Evolutionary conservation across 2,797 vertebrate species (phyloP).

Genomic region (Onychomys arenicola): DNA sequence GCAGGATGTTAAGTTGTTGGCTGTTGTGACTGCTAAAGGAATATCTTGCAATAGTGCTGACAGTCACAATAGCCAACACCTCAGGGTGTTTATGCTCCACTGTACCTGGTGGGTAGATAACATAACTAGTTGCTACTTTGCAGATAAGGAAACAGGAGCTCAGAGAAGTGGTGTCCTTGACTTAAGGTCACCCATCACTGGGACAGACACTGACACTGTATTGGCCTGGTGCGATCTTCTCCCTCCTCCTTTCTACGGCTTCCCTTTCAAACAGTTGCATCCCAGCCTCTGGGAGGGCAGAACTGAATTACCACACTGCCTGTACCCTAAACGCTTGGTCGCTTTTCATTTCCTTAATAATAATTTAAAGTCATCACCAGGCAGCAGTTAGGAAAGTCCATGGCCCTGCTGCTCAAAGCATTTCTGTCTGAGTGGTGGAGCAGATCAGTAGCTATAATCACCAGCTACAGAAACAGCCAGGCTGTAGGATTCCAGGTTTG

Average conservation of each 20-base stretch:
- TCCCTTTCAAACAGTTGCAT: neutral
- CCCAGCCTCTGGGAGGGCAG: neutral
- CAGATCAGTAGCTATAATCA: neutral
- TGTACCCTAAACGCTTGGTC: neutral
- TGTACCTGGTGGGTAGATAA: too few relatives aligned
- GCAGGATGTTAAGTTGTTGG: neutral
- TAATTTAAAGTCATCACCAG: neutral
- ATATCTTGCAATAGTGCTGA: neutral
- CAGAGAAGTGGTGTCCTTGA: neutral
- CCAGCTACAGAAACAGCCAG: neutral
- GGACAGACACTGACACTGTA: neutral
- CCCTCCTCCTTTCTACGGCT: neutral
- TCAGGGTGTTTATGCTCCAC: neutral
- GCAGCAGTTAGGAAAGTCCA: neutral
- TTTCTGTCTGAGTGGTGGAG: neutral
- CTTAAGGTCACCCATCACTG: neutral
- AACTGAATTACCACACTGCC: neutral
- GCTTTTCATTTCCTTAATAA: slow-evolving; percentile 1
- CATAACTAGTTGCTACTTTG: neutral
- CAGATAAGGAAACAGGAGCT: neutral
- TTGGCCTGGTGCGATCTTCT: neutral
- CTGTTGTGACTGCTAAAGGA: neutral
- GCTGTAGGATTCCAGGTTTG: neutral
- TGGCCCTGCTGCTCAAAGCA: neutral
- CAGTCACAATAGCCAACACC: neutral